A percentile compares a stretch with the other conserved stretches of the same genome.
Evolutionary conservation across 2,888 invertebrate genomes (phyloP).

Genomic region (Calliopum simillimum): DNA sequence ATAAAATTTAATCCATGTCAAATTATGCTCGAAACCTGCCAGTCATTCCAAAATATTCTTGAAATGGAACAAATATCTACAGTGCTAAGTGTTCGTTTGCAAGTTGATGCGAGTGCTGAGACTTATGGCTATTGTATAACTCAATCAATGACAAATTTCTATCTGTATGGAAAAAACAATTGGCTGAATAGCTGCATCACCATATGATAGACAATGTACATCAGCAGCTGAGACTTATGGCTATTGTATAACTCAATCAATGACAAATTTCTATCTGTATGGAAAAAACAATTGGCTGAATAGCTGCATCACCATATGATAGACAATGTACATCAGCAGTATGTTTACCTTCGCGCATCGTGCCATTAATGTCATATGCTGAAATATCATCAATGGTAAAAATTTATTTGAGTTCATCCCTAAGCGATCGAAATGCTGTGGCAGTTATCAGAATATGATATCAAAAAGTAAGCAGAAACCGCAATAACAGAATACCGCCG

Average conservation of each 20-base stretch:
- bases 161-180: conserved; percentile 73
- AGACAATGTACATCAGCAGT: conserved; percentile 81
- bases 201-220: too few species aligned
- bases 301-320: conserved; percentile 76
- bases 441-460: conserved; percentile 70
- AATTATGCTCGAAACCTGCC: conserved; percentile 75
- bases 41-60: conserved; percentile 74
- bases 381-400: conserved; percentile 64
- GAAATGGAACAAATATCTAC: conserved; percentile 74
- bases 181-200: conserved; percentile 72
- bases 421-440: conserved; percentile 65
- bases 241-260: too few species aligned
- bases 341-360: conserved; percentile 73
- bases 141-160: conserved; percentile 71
- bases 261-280: too few species aligned
- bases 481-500: conserved; percentile 82
- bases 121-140: conserved; percentile 71
- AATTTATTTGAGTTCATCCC: conserved; percentile 62
- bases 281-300: too few species aligned
- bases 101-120: conserved; percentile 71
- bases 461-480: conserved; percentile 75
- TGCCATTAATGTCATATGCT: conserved; percentile 63
- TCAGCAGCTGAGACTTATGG: too few species aligned
- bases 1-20: conserved; percentile 74
- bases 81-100: conserved; percentile 71